These are phyloP conservation scores for Lasioglossum morio DNA, from an alignment of 2,888 invertebrate species.

Conservation along the genomic window DNA sequence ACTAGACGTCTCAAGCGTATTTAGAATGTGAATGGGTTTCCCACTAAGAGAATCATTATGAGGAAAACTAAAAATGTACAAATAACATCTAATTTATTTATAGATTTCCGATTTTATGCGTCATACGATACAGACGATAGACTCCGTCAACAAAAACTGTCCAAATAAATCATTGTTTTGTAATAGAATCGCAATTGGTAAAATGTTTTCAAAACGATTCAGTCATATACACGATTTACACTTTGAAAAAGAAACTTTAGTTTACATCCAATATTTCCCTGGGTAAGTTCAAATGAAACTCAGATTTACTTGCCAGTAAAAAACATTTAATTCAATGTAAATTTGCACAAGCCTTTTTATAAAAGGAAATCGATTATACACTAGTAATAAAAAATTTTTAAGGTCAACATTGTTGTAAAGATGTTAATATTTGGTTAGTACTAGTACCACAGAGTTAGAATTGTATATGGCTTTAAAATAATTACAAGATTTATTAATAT, in stretches of 20 bases:
- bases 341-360: not conserved
- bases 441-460: not conserved
- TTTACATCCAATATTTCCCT: not conserved
- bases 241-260: not conserved
- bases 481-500: not conserved
- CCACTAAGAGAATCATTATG: not conserved
- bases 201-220: not conserved
- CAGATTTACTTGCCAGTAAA: not conserved
- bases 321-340: not conserved
- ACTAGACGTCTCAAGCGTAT: not conserved
- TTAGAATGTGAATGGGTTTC: not conserved
- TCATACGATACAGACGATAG: not conserved
- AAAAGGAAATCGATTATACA: not conserved
- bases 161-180: not conserved
- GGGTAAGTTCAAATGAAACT: not conserved
- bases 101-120: too few species aligned
- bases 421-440: not conserved
- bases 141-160: not conserved
- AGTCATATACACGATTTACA: not conserved
- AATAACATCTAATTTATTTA: not conserved
- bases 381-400: not conserved
- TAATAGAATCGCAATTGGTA: not conserved
- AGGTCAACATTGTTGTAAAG: not conserved
- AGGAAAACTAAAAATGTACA: not conserved
- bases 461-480: not conserved